phyloP scores from a whole-genome alignment of 2,888 invertebrate genomes.

The Phrixothrix hirtus region DNA sequence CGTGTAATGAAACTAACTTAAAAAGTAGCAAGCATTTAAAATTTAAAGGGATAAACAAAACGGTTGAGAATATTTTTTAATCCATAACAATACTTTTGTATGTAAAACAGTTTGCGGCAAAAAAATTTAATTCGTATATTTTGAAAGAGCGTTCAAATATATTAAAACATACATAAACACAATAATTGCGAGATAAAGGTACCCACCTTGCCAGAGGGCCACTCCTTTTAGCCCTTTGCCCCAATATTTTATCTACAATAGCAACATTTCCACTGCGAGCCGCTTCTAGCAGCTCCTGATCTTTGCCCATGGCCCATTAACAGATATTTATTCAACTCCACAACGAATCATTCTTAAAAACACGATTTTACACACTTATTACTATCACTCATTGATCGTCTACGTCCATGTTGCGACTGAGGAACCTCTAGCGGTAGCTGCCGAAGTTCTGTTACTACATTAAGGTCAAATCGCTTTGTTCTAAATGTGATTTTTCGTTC shows the following conservation, averaged over 20 bases:
- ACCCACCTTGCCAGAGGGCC: conserved; percentile 91
- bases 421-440: conserved; percentile 54
- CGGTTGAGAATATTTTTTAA: no score
- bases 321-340: conserved; percentile 46
- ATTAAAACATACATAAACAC: conserved; percentile 5
- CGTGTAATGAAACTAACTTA: no score
- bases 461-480: neutral
- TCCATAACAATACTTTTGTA: no score
- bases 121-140: conserved; percentile 4
- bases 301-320: conserved; percentile 83
- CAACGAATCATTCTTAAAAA: conserved; percentile 49
- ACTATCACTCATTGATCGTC: conserved; percentile 77
- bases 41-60: no score
- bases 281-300: conserved; percentile 94
- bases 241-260: conserved; percentile 88
- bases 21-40: no score
- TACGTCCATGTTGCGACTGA: conserved; percentile 70
- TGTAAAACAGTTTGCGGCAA: no score
- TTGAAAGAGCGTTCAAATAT: neutral
- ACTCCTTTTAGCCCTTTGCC: conserved; percentile 87
- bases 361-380: conserved; percentile 59
- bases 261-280: conserved; percentile 89
- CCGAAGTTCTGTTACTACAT: conserved; percentile 26
- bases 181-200: conserved; percentile 20
- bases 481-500: neutral